Conservation (phyloP, 2,113 vertebrate genomes). For the Sinocyclocheilus rhinocerous region DNA sequence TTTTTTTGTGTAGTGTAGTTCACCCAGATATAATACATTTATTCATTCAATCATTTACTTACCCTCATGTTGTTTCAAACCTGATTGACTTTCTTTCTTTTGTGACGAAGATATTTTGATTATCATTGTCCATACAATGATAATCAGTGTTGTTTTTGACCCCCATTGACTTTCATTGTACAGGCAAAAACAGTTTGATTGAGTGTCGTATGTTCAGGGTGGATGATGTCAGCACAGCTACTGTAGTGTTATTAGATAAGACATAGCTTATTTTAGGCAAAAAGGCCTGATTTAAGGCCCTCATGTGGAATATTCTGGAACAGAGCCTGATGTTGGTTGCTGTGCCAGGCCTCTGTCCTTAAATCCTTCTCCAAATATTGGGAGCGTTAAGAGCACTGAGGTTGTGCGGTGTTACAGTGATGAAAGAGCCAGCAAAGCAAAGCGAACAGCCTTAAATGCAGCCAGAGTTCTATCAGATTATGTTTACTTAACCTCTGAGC, state of each 20-base stretch:
- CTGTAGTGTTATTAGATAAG: slow-evolving; percentile 14
- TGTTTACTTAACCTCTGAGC: slow-evolving; percentile 57
- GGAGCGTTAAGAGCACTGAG: slow-evolving; percentile 32
- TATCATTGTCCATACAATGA: neutral
- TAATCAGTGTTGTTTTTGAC: neutral
- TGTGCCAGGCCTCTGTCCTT: slow-evolving; percentile 27
- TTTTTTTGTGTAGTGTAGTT: too few species aligned
- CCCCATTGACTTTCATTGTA: neutral
- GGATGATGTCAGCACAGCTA: neutral
- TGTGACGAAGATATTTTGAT: neutral
- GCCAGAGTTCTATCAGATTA: slow-evolving; percentile 52
- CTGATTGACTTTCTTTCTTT: neutral
- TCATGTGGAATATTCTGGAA: slow-evolving; percentile 41
- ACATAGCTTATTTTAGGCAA: slow-evolving; percentile 30
- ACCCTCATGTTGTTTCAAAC: neutral
- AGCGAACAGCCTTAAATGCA: slow-evolving; percentile 41
- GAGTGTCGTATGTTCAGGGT: neutral
- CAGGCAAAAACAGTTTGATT: neutral
- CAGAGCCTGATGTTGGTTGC: slow-evolving; percentile 12
- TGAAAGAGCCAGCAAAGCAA: slow-evolving; percentile 41
- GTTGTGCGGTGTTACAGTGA: slow-evolving; percentile 37
- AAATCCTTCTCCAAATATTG: slow-evolving; percentile 46
- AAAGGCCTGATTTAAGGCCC: neutral
- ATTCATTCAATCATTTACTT: neutral
- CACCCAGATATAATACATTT: neutral